These are phyloP conservation scores for Phrynocephalus forsythii DNA, from an alignment of 2,797 vertebrate genomes.

Conservation along the genomic window DNA sequence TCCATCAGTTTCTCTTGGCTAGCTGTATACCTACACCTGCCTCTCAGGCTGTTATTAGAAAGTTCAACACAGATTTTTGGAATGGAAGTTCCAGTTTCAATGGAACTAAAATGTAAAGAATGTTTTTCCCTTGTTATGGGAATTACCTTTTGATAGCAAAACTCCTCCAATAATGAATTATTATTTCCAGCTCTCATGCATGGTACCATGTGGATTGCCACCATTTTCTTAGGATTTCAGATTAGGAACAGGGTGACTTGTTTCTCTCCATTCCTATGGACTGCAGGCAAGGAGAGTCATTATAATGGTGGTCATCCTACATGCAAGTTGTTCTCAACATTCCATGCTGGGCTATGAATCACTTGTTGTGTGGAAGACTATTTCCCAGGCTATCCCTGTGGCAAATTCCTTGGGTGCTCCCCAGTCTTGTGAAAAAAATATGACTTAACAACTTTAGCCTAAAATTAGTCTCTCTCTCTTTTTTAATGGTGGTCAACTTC, in stretches of 20 bases:
- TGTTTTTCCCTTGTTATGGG: neutral
- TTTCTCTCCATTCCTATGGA: neutral
- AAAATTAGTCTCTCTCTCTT: neutral
- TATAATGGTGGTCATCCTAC: neutral
- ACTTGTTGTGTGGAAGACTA: neutral
- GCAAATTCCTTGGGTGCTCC: neutral
- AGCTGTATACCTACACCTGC: no score
- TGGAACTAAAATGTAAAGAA: neutral
- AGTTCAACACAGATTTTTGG: neutral
- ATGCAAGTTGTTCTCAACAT: neutral
- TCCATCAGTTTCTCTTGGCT: no score
- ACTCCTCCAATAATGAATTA: neutral
- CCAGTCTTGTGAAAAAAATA: neutral
- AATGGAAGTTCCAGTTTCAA: neutral
- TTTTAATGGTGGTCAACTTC: neutral
- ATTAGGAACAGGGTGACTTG: neutral
- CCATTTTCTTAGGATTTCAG: neutral
- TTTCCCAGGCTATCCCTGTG: neutral
- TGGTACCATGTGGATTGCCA: no score
- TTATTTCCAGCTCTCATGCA: neutral
- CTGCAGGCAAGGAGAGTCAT: neutral
- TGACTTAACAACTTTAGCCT: neutral
- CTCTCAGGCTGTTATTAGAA: no score
- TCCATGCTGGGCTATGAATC: neutral
- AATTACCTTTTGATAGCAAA: neutral